phyloP scores from a whole-genome alignment of 1,140 invertebrate genomes.

The Vollenhovia emeryi region DNA sequence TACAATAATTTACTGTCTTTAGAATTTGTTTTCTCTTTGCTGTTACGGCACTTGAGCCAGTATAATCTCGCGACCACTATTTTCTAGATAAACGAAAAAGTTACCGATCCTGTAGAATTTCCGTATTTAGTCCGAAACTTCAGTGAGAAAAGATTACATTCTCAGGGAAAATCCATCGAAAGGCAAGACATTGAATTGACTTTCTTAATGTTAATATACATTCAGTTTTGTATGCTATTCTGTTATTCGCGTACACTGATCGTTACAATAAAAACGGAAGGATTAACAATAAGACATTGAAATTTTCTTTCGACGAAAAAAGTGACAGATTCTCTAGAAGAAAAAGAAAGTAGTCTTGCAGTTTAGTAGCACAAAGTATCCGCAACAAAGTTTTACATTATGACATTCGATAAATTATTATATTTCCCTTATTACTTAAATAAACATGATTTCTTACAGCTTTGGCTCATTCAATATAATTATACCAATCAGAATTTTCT shows the following conservation, averaged over 20 bases:
- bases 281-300: neutral
- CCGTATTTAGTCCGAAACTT: slow-evolving; percentile 34
- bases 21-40: slow-evolving; percentile 55
- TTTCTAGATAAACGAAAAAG: slow-evolving; percentile 29
- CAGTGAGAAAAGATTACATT: slow-evolving; percentile 40
- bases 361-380: slow-evolving; percentile 15
- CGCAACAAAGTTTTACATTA: neutral
- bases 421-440: slow-evolving; percentile 49
- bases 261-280: slow-evolving; percentile 9
- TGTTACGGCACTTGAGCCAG: slow-evolving; percentile 47
- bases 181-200: slow-evolving; percentile 59
- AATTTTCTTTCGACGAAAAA: slow-evolving; percentile 1
- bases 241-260: slow-evolving; percentile 7
- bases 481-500: slow-evolving; percentile 78
- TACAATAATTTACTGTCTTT: slow-evolving; percentile 57
- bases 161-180: slow-evolving; percentile 41
- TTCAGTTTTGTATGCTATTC: slow-evolving; percentile 41
- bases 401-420: slow-evolving; percentile 48
- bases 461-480: slow-evolving; percentile 82
- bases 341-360: slow-evolving; percentile 34
- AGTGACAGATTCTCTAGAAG: neutral
- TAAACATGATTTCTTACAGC: slow-evolving; percentile 63
- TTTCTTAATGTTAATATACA: slow-evolving; percentile 55
- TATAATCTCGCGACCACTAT: slow-evolving; percentile 43
- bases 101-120: slow-evolving; percentile 38